Evolutionary conservation across 35 echinoderm and acorn worm species (phyloP).

Genomic region (Eucidaris tribuloides): DNA sequence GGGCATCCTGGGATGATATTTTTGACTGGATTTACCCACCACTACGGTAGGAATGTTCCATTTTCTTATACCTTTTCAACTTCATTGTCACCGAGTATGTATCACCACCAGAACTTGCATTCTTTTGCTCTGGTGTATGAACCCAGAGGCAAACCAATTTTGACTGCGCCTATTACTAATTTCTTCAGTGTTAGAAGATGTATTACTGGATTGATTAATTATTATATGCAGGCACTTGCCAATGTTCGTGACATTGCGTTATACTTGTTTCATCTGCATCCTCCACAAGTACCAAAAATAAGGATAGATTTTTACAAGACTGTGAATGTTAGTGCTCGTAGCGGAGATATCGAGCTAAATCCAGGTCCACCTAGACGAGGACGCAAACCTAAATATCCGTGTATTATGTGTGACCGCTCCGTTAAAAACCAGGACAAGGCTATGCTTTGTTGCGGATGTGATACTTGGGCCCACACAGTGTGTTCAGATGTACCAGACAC

Average conservation of each 20-base stretch:
- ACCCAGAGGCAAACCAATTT: no score
- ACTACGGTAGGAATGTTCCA: not conserved
- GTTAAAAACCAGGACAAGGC: constrained; percentile 16
- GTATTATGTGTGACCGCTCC: constrained; percentile 2
- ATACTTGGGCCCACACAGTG: not conserved
- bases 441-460: constrained; percentile 6
- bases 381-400: not conserved
- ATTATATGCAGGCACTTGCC: no score
- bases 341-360: constrained; percentile 22
- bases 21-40: not conserved
- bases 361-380: not conserved
- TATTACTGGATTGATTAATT: no score
- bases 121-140: no score
- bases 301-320: not conserved
- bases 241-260: no score
- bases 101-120: no score
- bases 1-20: not conserved
- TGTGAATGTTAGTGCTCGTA: not conserved
- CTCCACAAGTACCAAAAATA: not conserved
- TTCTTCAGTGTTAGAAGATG: no score
- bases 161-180: no score
- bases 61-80: not conserved
- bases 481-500: constrained; percentile 3
- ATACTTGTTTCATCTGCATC: not conserved
- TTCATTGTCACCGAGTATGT: no score